Conservation (phyloP, 2,888 invertebrate genomes). For the Elaeidobius kamerunicus region DNA sequence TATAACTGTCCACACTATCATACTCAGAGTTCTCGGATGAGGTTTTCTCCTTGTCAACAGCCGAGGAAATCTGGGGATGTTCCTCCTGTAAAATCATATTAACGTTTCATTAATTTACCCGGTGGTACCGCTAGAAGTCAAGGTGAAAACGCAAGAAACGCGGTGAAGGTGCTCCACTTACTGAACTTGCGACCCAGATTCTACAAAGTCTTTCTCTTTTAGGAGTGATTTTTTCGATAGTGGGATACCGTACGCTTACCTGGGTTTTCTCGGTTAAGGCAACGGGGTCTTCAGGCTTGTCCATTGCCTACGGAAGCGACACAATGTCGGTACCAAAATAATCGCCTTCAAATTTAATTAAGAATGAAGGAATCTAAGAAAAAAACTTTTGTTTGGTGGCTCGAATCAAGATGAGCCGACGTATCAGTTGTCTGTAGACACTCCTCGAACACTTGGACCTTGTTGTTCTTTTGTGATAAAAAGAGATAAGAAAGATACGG, state of each 20-base stretch:
- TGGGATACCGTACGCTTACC: not conserved
- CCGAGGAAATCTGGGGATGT: slow-evolving; percentile 33
- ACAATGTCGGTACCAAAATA: not conserved
- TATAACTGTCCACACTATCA: slow-evolving; percentile 46
- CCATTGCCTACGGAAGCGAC: not conserved
- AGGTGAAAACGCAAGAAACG: slow-evolving; percentile 32
- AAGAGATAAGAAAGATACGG: slow-evolving; percentile 10
- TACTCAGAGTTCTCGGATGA: slow-evolving; percentile 45
- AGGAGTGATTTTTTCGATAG: slow-evolving; percentile 29
- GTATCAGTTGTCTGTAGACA: not conserved
- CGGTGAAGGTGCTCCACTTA: slow-evolving; percentile 42
- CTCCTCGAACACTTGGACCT: not conserved
- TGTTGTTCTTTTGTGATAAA: slow-evolving; percentile 9
- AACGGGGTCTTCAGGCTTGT: not conserved
- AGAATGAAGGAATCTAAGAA: slow-evolving; percentile 1
- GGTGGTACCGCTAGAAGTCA: slow-evolving; percentile 6
- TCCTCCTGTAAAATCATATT: slow-evolving; percentile 43
- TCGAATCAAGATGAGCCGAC: slow-evolving; percentile 4
- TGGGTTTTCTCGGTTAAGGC: not conserved
- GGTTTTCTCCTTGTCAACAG: slow-evolving; percentile 36
- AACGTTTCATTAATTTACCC: slow-evolving; percentile 3
- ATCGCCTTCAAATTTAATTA: not conserved
- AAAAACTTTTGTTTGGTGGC: slow-evolving; percentile 13
- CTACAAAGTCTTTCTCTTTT: slow-evolving; percentile 36
- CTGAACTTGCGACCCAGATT: slow-evolving; percentile 45